Base-by-base conservation (phyloP, 2,888 invertebrate species). In the Hesperia comma region DNA sequence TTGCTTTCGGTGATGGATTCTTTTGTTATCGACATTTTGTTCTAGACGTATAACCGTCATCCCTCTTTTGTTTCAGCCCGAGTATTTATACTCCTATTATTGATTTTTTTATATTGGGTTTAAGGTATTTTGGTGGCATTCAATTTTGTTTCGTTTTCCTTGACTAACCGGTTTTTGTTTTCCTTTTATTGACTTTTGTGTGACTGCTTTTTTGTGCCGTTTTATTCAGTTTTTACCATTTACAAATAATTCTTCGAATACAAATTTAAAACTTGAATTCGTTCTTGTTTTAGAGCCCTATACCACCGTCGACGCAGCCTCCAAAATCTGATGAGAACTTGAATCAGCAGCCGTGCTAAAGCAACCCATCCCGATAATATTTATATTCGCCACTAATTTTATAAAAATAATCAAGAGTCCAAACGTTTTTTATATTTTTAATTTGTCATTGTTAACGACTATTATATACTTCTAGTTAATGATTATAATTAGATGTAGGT, bases 261-360 rank as follows among this genome's bases (percentile, higher is more conserved):
- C 69, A 21, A 63, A 46, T 46, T 61, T 56, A 54, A 53, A 26
- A 69, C 68, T 63, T 37, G 61, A 53, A 26, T 26, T 53, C 6
- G 53, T 53, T 53, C 6, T 87, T 89, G 74, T 75, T 77, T 70
- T 93, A 96, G 96, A 96, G 95, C 92, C 96, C 96, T 80, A 90
- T 95, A 83, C 95, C 95, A 82, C 93, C 93, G 77, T 86, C 87
- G 78, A 86, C 88, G 84, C 93, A 92, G 84, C 90, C 90, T 81
- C 94, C 94, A 82, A 94, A 95, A 79, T 94, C 95, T 77, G 96
- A 96, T 84, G 96, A 95, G 86, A 96, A 96, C 92, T 93, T 96
- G 90, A 96, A 96, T 90, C 94, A 95, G 81, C 94, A 95, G 81
- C 93, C 94, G 83, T 93, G 90, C 90, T 93, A 93, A 87, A 79